phyloP scores from a whole-genome alignment of 2,888 invertebrate genomes.

The Andrena hattorfiana region DNA sequence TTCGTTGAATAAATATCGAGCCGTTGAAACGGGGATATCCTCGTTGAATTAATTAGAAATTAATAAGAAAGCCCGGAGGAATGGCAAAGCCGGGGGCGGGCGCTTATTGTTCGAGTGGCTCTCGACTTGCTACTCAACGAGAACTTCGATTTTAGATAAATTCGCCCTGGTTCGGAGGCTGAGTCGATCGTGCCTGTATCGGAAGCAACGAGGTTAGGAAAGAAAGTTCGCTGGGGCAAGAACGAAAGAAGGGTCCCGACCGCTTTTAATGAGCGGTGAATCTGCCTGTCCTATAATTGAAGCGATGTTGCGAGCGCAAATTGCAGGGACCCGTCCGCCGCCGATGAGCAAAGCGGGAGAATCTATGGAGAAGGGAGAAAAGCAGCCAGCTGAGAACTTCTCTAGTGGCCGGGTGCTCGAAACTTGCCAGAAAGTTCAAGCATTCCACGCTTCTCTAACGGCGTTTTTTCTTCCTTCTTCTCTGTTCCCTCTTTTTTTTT shows the following conservation, averaged over 20 bases:
- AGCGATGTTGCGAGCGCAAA: constrained; percentile 66
- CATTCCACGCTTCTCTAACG: constrained; percentile 40
- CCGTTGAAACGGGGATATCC: background rate
- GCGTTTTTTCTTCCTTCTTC: constrained; percentile 18
- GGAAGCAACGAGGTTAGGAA: constrained; percentile 59
- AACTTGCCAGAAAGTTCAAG: constrained; percentile 68
- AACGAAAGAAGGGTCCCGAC: constrained; percentile 23
- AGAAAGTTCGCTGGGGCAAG: constrained; percentile 40
- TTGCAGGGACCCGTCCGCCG: constrained; percentile 53
- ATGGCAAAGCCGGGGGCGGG: background rate
- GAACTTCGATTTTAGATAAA: constrained; percentile 55
- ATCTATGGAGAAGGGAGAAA: constrained; percentile 42
- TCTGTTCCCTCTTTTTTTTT: background rate
- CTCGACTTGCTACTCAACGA: background rate
- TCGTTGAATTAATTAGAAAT: constrained; percentile 44
- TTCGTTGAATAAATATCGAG: background rate
- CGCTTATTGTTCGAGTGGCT: constrained; percentile 38
- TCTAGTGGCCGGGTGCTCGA: constrained; percentile 72
- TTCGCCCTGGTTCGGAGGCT: constrained; percentile 26
- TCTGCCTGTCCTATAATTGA: constrained; percentile 67
- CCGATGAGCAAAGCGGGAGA: constrained; percentile 38
- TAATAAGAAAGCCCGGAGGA: constrained; percentile 26
- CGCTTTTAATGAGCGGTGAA: constrained; percentile 69
- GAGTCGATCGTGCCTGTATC: constrained; percentile 52
- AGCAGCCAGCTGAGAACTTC: constrained; percentile 70